Percentiles rank a stretch among this genome's conserved stretches.
phyloP scores from a whole-genome alignment of 2,113 vertebrate species.

The Taxidea taxus region DNA sequence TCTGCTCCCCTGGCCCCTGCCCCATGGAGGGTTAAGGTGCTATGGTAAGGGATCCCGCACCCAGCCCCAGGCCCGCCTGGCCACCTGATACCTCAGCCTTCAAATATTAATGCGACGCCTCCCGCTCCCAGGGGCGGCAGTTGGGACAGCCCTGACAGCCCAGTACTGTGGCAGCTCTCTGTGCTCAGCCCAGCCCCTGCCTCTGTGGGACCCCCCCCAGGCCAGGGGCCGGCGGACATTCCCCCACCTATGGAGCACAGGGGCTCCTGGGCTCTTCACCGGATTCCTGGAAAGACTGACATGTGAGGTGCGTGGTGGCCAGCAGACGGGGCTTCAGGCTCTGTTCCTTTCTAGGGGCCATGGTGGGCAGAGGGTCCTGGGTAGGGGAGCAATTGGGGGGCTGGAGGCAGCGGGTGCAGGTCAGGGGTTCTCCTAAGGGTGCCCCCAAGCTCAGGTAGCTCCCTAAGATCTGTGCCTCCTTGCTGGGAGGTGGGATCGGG shows the following conservation, averaged over 20 bases:
- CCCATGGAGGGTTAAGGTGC: background rate
- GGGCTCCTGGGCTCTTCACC: background rate
- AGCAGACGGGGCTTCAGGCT: background rate
- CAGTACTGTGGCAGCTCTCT: background rate
- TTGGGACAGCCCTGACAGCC: background rate
- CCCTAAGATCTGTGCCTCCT: background rate
- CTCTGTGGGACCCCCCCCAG: fast-evolving
- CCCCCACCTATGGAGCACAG: fast-evolving
- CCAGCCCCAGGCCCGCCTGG: background rate
- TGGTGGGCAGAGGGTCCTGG: background rate
- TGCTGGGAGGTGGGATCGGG: fast-evolving
- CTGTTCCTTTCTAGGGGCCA: background rate
- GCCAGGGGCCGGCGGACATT: fast-evolving
- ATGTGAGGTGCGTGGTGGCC: background rate
- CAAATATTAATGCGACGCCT: slow-evolving; percentile 64
- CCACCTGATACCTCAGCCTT: slow-evolving; percentile 50
- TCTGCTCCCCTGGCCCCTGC: fast-evolving
- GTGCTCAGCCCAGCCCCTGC: background rate
- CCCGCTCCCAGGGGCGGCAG: background rate
- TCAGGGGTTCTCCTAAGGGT: background rate
- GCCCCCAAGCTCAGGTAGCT: background rate
- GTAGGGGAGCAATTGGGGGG: fast-evolving
- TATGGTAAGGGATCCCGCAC: slow-evolving; percentile 24
- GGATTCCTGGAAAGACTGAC: background rate
- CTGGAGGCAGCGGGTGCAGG: background rate